Percentiles rank a stretch among this genome's conserved stretches.
phyloP scores from a whole-genome alignment of 2,797 vertebrate species.

The Chaenodraco wilsoni region DNA sequence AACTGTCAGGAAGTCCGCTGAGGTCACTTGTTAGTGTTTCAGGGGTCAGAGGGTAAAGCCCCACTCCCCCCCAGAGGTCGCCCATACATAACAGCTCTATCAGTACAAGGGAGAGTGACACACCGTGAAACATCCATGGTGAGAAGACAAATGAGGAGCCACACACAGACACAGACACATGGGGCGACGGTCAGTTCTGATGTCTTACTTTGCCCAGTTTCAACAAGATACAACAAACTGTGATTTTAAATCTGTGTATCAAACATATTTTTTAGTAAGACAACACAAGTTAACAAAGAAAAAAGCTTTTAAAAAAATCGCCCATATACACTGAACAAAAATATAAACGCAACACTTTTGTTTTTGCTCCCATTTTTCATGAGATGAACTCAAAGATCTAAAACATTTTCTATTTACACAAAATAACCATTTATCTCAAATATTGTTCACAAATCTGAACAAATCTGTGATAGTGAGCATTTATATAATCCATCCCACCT shows the following conservation, averaged over 20 bases:
- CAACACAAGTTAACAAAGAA: not conserved
- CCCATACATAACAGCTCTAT: conserved; percentile 54
- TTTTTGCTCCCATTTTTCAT: no score
- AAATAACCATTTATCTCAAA: no score
- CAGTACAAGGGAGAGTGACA: conserved; percentile 33
- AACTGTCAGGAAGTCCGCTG: conserved; percentile 66
- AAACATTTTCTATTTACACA: no score
- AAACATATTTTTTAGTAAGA: not conserved
- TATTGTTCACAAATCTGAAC: no score
- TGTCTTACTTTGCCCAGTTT: not conserved
- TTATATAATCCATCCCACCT: no score
- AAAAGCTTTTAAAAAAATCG: not conserved
- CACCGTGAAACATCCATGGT: conserved; percentile 12
- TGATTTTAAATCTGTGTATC: not conserved
- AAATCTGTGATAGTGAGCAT: no score
- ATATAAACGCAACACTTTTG: no score
- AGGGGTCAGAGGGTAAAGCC: conserved; percentile 49
- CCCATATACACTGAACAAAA: no score
- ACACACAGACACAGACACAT: conserved; percentile 20
- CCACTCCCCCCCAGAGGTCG: conserved; percentile 38
- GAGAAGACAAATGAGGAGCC: conserved; percentile 38
- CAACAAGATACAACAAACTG: not conserved
- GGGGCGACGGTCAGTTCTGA: conserved; percentile 9
- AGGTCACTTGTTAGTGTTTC: conserved; percentile 68
- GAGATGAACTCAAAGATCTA: no score